phyloP scores from a whole-genome alignment of 2,113 vertebrate species.

The Pteronura brasiliensis region DNA sequence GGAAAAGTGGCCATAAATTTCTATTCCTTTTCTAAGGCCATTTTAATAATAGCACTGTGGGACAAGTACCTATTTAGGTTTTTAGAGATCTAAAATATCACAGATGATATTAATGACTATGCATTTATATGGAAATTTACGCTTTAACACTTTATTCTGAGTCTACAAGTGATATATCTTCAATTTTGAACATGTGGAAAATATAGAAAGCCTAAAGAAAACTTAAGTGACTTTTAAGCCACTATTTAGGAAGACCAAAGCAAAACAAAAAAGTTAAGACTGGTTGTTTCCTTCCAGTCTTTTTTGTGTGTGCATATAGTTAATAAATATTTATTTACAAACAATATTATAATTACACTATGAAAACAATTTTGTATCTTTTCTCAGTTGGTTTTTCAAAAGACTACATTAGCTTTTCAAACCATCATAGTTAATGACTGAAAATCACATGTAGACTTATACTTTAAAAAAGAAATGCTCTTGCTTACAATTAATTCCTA shows the following conservation, averaged over 20 bases:
- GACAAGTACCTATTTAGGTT: conserved; percentile 41
- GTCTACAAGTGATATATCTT: conserved; percentile 54
- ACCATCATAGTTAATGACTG: neutral
- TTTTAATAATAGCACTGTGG: conserved; percentile 65
- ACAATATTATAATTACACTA: neutral
- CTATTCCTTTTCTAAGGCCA: conserved; percentile 64
- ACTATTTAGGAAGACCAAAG: conserved; percentile 20
- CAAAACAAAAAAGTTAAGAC: conserved; percentile 40
- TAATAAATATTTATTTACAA: conserved; percentile 32
- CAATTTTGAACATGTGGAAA: conserved; percentile 46
- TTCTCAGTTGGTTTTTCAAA: conserved; percentile 7
- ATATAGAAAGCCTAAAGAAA: conserved; percentile 34
- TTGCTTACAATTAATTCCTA: conserved; percentile 10
- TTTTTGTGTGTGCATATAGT: neutral
- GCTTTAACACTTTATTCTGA: conserved; percentile 37
- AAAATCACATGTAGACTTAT: conserved; percentile 12
- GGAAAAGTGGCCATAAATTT: conserved; percentile 75
- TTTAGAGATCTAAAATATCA: conserved; percentile 46
- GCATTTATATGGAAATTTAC: conserved; percentile 50
- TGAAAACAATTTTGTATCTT: neutral
- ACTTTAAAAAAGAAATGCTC: neutral
- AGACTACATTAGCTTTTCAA: neutral
- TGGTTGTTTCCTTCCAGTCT: conserved; percentile 10
- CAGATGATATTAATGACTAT: conserved; percentile 39
- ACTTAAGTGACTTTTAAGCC: conserved; percentile 46